These are phyloP conservation scores for Phataginus tricuspis DNA, from an alignment of 2,797 vertebrate species.

Conservation along the genomic window DNA sequence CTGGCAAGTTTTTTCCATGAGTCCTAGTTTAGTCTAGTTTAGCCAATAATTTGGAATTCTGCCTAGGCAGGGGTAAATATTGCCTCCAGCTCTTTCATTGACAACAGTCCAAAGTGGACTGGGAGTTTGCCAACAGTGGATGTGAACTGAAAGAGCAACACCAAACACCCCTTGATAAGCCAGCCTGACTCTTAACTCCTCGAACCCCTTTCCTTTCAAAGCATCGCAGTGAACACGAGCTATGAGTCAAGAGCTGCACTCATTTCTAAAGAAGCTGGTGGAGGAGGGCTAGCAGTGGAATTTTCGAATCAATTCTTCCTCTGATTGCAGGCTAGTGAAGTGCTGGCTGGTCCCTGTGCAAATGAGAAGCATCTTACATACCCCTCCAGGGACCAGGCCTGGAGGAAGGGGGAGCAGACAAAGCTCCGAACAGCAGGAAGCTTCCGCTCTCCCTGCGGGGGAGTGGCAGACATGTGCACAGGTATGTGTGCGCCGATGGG, in stretches of 20 bases:
- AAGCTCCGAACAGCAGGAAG: background rate
- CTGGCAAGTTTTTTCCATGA: constrained; percentile 30
- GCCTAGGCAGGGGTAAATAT: constrained; percentile 26
- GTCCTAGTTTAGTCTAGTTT: constrained; percentile 61
- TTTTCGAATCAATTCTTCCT: background rate
- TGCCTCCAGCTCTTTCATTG: background rate
- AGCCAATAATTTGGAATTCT: constrained; percentile 57
- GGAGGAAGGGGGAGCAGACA: background rate
- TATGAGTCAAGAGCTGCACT: background rate
- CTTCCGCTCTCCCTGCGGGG: background rate
- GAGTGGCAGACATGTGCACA: background rate
- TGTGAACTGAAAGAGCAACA: background rate
- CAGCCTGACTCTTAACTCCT: background rate
- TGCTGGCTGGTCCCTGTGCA: background rate
- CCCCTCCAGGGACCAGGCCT: background rate
- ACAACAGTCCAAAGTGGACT: background rate
- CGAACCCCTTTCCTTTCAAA: background rate
- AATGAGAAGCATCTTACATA: background rate
- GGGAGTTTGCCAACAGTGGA: background rate
- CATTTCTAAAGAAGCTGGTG: background rate
- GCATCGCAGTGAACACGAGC: background rate
- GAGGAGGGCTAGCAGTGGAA: background rate
- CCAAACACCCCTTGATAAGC: background rate
- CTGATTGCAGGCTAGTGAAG: background rate
- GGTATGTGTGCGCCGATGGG: background rate